Evolutionary conservation across 92 coral and sea anemone genomes (phyloP).

Genomic region (Metridium senile): DNA sequence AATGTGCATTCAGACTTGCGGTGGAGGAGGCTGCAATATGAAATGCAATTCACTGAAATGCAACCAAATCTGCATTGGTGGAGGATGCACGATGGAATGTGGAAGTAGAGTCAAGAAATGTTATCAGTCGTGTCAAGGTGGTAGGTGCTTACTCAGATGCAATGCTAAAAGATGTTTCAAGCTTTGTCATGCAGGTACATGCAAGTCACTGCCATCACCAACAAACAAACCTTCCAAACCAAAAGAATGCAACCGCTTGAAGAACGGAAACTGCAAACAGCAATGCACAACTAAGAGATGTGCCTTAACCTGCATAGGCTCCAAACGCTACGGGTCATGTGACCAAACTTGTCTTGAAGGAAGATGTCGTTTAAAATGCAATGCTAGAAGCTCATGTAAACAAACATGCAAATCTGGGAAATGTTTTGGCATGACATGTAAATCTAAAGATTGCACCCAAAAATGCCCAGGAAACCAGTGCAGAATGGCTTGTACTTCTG

Average conservation of each 20-base stretch:
- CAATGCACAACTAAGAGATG: slow-evolving; percentile 31
- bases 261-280: slow-evolving; percentile 34
- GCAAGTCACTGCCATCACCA: slow-evolving; percentile 36
- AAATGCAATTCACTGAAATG: slow-evolving; percentile 48
- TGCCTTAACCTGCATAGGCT: slow-evolving; percentile 37
- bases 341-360: slow-evolving; percentile 57
- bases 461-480: slow-evolving; percentile 51
- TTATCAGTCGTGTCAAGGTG: slow-evolving; percentile 49
- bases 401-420: slow-evolving; percentile 53
- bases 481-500: slow-evolving; percentile 61
- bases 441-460: slow-evolving; percentile 52
- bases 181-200: slow-evolving; percentile 47
- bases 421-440: slow-evolving; percentile 55
- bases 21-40: slow-evolving; percentile 62
- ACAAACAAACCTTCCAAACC: slow-evolving; percentile 22
- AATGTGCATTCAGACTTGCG: slow-evolving; percentile 56
- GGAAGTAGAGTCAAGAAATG: slow-evolving; percentile 27
- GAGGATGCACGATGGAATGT: slow-evolving; percentile 62
- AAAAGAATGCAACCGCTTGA: slow-evolving; percentile 31
- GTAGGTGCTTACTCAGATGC: slow-evolving; percentile 32
- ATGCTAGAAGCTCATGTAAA: slow-evolving; percentile 40
- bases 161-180: slow-evolving; percentile 55
- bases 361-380: slow-evolving; percentile 55
- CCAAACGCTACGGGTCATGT: slow-evolving; percentile 34
- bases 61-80: slow-evolving; percentile 63